phyloP scores from a whole-genome alignment of 1,140 invertebrate genomes.

The Apocrypta bakeri region DNA sequence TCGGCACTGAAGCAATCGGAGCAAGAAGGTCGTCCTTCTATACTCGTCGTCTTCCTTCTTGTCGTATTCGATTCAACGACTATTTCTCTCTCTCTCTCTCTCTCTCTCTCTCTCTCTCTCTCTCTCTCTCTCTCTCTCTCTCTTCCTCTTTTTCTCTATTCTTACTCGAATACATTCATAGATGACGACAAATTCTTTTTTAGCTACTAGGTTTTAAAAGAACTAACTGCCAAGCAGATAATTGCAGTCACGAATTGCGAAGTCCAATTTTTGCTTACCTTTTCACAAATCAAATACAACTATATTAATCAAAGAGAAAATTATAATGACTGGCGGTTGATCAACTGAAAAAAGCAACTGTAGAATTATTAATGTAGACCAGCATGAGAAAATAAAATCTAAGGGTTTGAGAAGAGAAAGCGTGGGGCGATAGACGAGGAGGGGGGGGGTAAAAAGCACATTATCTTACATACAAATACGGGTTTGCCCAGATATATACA shows the following conservation, averaged over 20 bases:
- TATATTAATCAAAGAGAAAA: not conserved
- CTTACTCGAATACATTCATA: not conserved
- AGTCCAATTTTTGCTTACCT: too few relatives aligned
- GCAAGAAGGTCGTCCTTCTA: slow-evolving; percentile 39
- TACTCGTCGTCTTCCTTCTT: slow-evolving; percentile 12
- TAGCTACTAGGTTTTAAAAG: not conserved
- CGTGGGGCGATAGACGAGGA: too few relatives aligned
- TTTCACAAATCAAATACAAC: not conserved
- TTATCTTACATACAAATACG: not conserved
- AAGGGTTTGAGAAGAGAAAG: not conserved
- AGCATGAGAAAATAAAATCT: not conserved
- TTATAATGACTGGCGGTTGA: too few relatives aligned
- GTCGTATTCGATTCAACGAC: slow-evolving; percentile 13
- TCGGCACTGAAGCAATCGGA: slow-evolving; percentile 53
- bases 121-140: not conserved
- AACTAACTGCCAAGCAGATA: not conserved
- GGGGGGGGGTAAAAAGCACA: too few relatives aligned
- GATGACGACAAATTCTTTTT: not conserved
- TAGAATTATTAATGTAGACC: not conserved
- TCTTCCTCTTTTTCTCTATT: not conserved
- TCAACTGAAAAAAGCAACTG: not conserved
- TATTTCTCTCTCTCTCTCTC: not conserved
- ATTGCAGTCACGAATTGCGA: not conserved
- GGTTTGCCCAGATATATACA: not conserved
- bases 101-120: not conserved